Evolutionary conservation across 2,113 vertebrate genomes (phyloP), one percentile per base, ranked within the genome.

Genomic region (Ophthalmolycus amberensis): DNA sequence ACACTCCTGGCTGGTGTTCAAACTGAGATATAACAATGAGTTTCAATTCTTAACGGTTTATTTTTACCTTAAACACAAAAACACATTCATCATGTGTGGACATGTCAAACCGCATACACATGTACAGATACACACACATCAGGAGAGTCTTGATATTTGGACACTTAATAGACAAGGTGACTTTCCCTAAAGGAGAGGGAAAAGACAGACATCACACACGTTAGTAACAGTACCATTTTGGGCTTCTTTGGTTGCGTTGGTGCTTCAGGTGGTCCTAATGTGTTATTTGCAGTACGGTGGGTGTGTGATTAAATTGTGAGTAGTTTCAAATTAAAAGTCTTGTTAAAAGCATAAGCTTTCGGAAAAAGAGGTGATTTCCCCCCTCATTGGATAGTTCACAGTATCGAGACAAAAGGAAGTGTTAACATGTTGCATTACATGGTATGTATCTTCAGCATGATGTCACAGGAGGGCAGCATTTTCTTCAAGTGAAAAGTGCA

Each of bases 11-110:
- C 29, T 32, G 44, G 9, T 32, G 66, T 16, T 42, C 25, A 50
- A n/a, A 50, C 56, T 34, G n/a, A 68, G 63, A 70, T 25, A 8
- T 5, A 48, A 34, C 40, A 20, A 14, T 18, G 29, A 60, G 38
- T 59, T 80, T 71, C 22, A 22, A 9, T 62, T 50, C 16, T 70
- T 46, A 73, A n/a, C 46, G 22, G 18, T 82, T 87, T 81, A 87
- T 84, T 80, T 74, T 6, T 40, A 82, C 59, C 38, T 42, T 16
- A 79, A 34, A 72, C 34, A 29, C 14, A 18, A 37, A 29, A 75
- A 59, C 29, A 42, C 15, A 69, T 40, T 7, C 6, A 44, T n/a
- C 44, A 16, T 48, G 46, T 73, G 56, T 64, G 29, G 25, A 40
- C 34, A 69, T 69, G 15, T 42, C 4, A 32, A 32, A 32, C 32